Evolutionary conservation across 1,140 invertebrate genomes (phyloP), one percentile per base, ranked within the genome.

Genomic region (Drosophila obscura): DNA sequence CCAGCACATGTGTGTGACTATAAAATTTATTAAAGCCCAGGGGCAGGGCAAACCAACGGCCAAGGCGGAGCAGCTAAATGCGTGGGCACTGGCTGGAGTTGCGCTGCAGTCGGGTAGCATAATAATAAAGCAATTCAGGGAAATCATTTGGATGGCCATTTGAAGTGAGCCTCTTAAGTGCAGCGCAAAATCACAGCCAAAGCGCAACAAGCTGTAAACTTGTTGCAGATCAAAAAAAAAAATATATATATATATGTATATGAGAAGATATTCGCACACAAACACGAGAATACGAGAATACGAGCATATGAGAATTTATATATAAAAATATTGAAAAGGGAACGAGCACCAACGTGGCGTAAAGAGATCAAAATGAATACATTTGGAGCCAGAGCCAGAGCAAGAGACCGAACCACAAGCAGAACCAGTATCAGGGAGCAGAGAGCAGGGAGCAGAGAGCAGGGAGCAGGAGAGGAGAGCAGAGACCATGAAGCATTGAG

Each of bases 301-400:
- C 22, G 22, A 22, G 22, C 22, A 35, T 11, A 2, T 4, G 15
- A 16, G 4, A 39, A 2, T 8, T 39, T 16, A 5, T 9, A 7
- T 44, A 44, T n/a, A 16, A 19, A 49, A 69, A 57, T 57, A 24
- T 41, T 13, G 31, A 41, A 68, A 41, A 48, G 31, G 44, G 16
- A 57, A 39, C 48, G 24, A 52, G 63, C 75, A 79, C 79, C 83
- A 88, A 83, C 79, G 76, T 80, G 83, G 80, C 84, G 83, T 89
- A 83, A 80, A 88, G 83, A 88, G 83, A 88, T 88, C 83, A 88
- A 88, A 88, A 88, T 88, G 79, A 88, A 88, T 77, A 82, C 83
- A 88, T 88, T 84, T 81, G 57, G 55, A 31, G 31, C 31, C 8
- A 31, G 59, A 41, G 45, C 35, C 62, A 62, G 55, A 56, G 62